These are phyloP conservation scores for Plutella xylostella DNA, from an alignment of 2,888 invertebrate genomes.

Conservation along the genomic window DNA sequence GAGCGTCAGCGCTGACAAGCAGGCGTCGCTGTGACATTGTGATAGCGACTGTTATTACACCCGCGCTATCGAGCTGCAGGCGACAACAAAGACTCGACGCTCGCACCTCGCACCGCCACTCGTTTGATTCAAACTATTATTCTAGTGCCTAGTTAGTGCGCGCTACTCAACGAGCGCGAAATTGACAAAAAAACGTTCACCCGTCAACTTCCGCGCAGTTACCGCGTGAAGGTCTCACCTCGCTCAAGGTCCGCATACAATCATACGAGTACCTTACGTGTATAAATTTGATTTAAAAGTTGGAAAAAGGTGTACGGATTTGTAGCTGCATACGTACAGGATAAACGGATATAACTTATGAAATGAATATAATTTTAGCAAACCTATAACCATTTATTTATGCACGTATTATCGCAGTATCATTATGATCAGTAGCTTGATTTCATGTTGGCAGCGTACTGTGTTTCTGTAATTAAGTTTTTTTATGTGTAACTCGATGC, in stretches of 20 bases:
- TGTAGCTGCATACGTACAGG: too few relatives aligned
- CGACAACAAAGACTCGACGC: neutral
- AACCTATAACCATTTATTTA: too few relatives aligned
- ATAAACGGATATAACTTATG: too few relatives aligned
- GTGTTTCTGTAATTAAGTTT: too few relatives aligned
- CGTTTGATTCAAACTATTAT: constrained; percentile 34
- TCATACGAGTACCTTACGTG: constrained; percentile 46
- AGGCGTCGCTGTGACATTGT: constrained; percentile 58
- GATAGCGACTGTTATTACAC: constrained; percentile 60
- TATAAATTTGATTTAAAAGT: constrained; percentile 58
- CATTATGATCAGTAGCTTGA: too few relatives aligned
- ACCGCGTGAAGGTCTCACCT: constrained; percentile 65
- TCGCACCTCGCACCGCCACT: constrained; percentile 17
- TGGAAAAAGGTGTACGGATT: too few relatives aligned
- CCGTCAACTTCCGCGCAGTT: constrained; percentile 67
- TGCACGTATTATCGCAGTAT: too few relatives aligned
- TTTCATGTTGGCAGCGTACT: too few relatives aligned
- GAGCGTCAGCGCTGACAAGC: constrained; percentile 38
- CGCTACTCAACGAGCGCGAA: constrained; percentile 46
- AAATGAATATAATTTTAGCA: too few relatives aligned
- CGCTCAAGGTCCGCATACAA: constrained; percentile 66
- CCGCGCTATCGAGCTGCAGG: constrained; percentile 24
- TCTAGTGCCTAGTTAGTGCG: constrained; percentile 50
- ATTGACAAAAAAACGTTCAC: constrained; percentile 55
- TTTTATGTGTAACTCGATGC: too few relatives aligned